Base-by-base conservation (phyloP, 2,888 invertebrate genomes). In the Nebria salina region DNA sequence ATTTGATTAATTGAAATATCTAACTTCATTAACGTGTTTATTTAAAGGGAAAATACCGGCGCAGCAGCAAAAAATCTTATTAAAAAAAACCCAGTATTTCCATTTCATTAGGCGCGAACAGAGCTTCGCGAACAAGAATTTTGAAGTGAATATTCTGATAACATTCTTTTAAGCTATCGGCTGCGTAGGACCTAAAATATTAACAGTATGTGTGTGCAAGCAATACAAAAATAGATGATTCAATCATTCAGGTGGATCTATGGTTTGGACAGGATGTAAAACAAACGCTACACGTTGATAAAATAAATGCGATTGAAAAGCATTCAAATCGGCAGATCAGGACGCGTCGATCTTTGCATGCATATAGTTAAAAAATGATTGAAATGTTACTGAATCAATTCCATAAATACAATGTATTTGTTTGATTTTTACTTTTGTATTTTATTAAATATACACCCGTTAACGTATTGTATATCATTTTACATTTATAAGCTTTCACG, bases 251-350 rank as follows among this genome's bases (percentile, higher is more conserved):
- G 15, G 34, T 8, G 11, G 20, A 15, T 70, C 25, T 54, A 70
- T 26, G 25, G 25, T 34, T 15, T 70, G 25, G 26, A 9, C 20
- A 70, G 70, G 20, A 70, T 7, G 11, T 8, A 25, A 70, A 11
- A 70, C 20, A 20, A 70, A 13, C 54, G 54, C 54, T 8, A 70
- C 20, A 20, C 70, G 34, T 20, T 70, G 70, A 70, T 70, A 70
- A 70, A 70, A 70, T 70, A 70, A 70, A 70, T 34, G 70, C 70
- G 70, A 70, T 70, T 34, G 34, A 70, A 68, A 70, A 70, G 25
- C 70, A 70, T 70, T 70, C 25, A 70, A 70, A 70, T 70, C 70
- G 70, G 7, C 70, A 70, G 8, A 70, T 34, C 70, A 70, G 70
- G 26, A 26, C 13, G 25, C 13, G 25, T 20, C 34, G 13, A 25